These are phyloP conservation scores for Mormyrus lacerda DNA, from an alignment of 2,113 vertebrate species.

Conservation along the genomic window DNA sequence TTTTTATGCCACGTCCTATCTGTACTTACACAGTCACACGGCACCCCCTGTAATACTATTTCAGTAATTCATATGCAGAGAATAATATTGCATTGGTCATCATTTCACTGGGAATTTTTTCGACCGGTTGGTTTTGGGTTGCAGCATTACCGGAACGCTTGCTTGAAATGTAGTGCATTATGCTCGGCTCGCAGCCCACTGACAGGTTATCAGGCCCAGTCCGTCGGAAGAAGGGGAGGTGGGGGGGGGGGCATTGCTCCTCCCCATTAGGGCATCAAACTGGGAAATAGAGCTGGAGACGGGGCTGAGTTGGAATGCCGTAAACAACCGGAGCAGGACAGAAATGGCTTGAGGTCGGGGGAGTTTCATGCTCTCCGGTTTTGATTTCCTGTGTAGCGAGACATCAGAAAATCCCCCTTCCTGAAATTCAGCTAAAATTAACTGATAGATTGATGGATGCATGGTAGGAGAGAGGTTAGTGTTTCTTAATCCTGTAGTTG, in stretches of 20 bases:
- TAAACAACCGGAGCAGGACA: background rate
- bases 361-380: background rate
- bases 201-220: background rate
- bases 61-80: background rate
- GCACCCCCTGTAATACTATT: background rate
- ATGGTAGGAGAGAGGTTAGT: background rate
- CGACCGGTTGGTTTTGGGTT: background rate
- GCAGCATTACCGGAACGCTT: background rate
- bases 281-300: background rate
- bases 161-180: background rate
- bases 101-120: background rate
- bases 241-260: background rate
- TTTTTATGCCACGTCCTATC: background rate
- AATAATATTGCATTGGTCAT: background rate
- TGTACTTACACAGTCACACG: background rate
- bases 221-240: background rate
- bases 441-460: background rate
- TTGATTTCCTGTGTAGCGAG: background rate
- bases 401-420: background rate
- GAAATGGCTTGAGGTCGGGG: background rate
- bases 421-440: background rate
- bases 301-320: background rate
- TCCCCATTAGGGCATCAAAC: background rate
- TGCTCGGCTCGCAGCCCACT: background rate
- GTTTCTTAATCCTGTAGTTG: background rate